These are phyloP conservation scores for Drosophila incognita DNA, from an alignment of 2,888 invertebrate genomes.

Conservation along the genomic window DNA sequence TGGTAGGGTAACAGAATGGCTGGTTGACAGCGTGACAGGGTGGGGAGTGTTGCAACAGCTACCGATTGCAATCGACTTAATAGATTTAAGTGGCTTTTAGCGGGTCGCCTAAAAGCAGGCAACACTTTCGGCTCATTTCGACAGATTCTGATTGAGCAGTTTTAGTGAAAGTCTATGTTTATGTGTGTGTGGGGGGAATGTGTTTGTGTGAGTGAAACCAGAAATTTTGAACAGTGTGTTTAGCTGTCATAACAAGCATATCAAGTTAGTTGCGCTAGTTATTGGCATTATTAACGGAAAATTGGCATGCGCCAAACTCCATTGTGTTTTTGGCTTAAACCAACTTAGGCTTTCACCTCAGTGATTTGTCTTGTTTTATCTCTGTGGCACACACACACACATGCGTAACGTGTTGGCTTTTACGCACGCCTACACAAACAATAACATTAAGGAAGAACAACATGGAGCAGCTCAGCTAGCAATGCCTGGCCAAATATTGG, in stretches of 20 bases:
- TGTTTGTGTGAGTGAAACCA: neutral
- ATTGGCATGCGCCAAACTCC: slow-evolving; percentile 14
- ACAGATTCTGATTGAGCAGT: slow-evolving; percentile 10
- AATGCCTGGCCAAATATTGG: slow-evolving; percentile 45
- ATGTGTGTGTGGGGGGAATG: neutral
- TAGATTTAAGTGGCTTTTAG: slow-evolving; percentile 21
- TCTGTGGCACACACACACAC: slow-evolving; percentile 19
- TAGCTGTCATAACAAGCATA: slow-evolving; percentile 32
- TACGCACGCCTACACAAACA: slow-evolving; percentile 51
- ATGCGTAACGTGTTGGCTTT: slow-evolving; percentile 59
- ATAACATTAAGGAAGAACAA: slow-evolving; percentile 29
- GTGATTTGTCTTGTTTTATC: slow-evolving; percentile 66
- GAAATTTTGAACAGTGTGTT: neutral
- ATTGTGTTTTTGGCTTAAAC: slow-evolving; percentile 56
- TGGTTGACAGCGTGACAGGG: neutral
- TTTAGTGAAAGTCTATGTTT: neutral
- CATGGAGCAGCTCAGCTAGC: slow-evolving; percentile 6
- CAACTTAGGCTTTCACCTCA: slow-evolving; percentile 70
- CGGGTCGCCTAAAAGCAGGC: slow-evolving; percentile 48
- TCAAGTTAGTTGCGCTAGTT: slow-evolving; percentile 18
- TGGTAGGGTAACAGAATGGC: neutral
- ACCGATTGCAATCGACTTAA: slow-evolving; percentile 9
- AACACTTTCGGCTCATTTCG: slow-evolving; percentile 42
- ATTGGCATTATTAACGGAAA: slow-evolving; percentile 25
- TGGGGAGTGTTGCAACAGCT: no score